Conservation (phyloP, 2,888 invertebrate genomes). For the Xestia xanthographa region DNA sequence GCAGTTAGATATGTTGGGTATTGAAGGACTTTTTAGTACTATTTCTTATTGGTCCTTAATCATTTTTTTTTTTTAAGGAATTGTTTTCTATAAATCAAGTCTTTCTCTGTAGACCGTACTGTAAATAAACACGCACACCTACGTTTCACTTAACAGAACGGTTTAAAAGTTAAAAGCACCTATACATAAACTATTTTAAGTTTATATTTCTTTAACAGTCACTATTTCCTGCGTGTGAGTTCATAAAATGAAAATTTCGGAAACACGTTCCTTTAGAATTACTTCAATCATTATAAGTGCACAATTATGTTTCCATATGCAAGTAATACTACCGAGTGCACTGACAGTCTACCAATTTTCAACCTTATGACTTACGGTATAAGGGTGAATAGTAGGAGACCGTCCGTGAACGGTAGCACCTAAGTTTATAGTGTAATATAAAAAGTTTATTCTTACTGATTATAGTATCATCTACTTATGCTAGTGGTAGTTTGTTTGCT, state of each 20-base stretch:
- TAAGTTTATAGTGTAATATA: constrained; percentile 38
- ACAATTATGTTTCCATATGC: constrained; percentile 17
- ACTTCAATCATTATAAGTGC: neutral
- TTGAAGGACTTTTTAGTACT: neutral
- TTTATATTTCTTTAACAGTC: neutral
- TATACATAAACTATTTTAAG: neutral
- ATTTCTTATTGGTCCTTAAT: neutral
- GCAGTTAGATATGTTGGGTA: neutral
- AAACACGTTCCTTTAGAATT: constrained; percentile 5
- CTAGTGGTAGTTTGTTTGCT: constrained; percentile 55
- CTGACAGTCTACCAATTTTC: neutral
- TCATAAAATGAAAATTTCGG: neutral
- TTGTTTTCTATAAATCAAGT: neutral
- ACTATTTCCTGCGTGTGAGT: neutral
- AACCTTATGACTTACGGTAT: too few species aligned
- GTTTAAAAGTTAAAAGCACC: neutral
- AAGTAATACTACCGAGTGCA: neutral
- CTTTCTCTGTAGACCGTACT: neutral
- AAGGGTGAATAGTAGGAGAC: too few species aligned
- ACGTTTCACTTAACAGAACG: neutral
- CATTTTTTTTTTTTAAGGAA: neutral
- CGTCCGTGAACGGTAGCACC: neutral
- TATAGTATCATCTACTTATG: constrained; percentile 51
- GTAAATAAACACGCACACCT: neutral
- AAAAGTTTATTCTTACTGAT: constrained; percentile 55